Conservation (phyloP, 2,797 vertebrate species). For the Gymnodraco acuticeps region DNA sequence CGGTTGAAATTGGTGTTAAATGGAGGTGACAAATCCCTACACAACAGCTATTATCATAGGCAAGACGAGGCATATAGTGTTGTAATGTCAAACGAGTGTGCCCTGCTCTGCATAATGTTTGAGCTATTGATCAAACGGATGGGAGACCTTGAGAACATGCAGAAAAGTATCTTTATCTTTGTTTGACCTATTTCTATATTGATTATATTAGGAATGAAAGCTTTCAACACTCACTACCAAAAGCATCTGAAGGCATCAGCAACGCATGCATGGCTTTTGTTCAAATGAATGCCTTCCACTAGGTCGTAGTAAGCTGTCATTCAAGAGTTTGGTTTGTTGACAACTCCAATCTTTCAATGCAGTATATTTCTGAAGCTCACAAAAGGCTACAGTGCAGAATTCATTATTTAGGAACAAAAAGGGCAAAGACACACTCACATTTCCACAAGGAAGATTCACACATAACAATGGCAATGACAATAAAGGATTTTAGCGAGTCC, state of each 20-base stretch:
- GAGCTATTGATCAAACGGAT: slow-evolving; percentile 28
- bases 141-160: slow-evolving; percentile 64
- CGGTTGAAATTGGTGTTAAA: slow-evolving; percentile 7
- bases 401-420: slow-evolving; percentile 6
- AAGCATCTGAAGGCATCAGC: slow-evolving; percentile 47
- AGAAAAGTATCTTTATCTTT: slow-evolving; percentile 45
- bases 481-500: slow-evolving; percentile 24
- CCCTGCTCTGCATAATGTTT: slow-evolving; percentile 15
- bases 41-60: slow-evolving; percentile 34
- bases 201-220: slow-evolving; percentile 58
- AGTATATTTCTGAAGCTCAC: slow-evolving; percentile 32
- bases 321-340: slow-evolving; percentile 52
- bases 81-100: slow-evolving; percentile 25
- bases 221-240: slow-evolving; percentile 52
- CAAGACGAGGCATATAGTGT: slow-evolving; percentile 16
- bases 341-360: slow-evolving; percentile 28
- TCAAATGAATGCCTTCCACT: slow-evolving; percentile 39
- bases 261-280: slow-evolving; percentile 50
- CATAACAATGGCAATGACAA: slow-evolving; percentile 7
- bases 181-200: slow-evolving; percentile 65
- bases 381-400: slow-evolving; percentile 30
- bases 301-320: slow-evolving; percentile 40
- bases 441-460: slow-evolving; percentile 20
- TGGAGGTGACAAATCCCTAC: background rate
- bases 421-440: background rate